phyloP scores from a whole-genome alignment of 2,888 invertebrate species.

The Crocallis elinguaria region DNA sequence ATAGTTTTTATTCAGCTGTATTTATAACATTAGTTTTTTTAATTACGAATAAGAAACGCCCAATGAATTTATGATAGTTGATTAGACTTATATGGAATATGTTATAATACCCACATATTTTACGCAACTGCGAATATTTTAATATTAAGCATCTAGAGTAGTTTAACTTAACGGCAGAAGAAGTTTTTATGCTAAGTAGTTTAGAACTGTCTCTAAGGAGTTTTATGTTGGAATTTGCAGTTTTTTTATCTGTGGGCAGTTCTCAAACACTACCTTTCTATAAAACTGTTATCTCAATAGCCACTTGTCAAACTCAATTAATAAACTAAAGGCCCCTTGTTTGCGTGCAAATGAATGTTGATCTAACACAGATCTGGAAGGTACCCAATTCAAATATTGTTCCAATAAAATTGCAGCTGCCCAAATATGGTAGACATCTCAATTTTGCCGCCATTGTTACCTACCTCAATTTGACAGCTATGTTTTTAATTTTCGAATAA shows the following conservation, averaged over 20 bases:
- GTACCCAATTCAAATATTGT: slow-evolving; percentile 28
- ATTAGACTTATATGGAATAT: slow-evolving; percentile 6
- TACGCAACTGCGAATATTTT: background rate
- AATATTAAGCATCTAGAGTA: background rate
- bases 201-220: too few relatives aligned
- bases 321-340: slow-evolving; percentile 18
- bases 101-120: slow-evolving; percentile 15
- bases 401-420: slow-evolving; percentile 44
- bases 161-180: too few relatives aligned
- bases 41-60: slow-evolving; percentile 6
- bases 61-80: slow-evolving; percentile 6
- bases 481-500: slow-evolving; percentile 28
- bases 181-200: too few relatives aligned
- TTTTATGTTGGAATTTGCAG: too few relatives aligned
- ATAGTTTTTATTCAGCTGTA: slow-evolving; percentile 7
- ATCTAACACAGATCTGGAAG: slow-evolving; percentile 32
- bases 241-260: background rate
- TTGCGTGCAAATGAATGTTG: slow-evolving; percentile 31
- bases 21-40: slow-evolving; percentile 5
- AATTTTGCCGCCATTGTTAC: slow-evolving; percentile 38
- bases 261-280: background rate
- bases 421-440: slow-evolving; percentile 48
- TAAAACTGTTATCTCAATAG: background rate
- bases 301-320: slow-evolving; percentile 27
- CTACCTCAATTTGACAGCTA: slow-evolving; percentile 30